Base-by-base conservation (phyloP, 2,113 vertebrate genomes). In the Zeus faber region DNA sequence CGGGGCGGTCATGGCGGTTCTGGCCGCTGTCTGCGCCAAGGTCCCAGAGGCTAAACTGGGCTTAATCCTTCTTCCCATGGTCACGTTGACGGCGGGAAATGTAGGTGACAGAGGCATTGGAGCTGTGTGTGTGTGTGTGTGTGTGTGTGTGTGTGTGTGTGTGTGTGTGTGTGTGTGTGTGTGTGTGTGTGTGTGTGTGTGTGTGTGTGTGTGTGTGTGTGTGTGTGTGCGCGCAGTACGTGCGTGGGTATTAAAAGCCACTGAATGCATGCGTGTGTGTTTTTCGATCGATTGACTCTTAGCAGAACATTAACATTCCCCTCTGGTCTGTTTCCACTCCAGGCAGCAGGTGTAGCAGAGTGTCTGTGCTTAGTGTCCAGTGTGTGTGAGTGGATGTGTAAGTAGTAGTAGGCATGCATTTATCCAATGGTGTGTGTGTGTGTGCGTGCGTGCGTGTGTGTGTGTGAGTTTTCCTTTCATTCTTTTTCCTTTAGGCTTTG, bases 51-150 rank as follows among this genome's bases (percentile, higher is more conserved):
- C 93, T 50, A 94, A 94, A 70, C 85, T 98, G 8, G 93, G 93
- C 70, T 91, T 99, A 69, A 89, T 99, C 77, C 93, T 99, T 75
- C 92, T 99, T 22, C 97, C 97, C 0, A 93, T 98, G 90, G 92
- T 95, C 88, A 95, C 95, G 29, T 98, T 98, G 86, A 93, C 91
- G 0, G 95, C 95, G 1, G 90, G 91, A 80, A 96, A 69, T 0
- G 97, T 99, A 84, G 92, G 95, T 90, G 33, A 37, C 5, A 37
- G 3, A 37, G 11, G n/a, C 31, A 33, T n/a, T 37, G 33, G 10
- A n/a, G 31, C 6, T 18, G 11, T 13, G 8, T 41, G 17, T 17
- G n/a, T 41, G 13, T 41, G 6, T 58, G 3, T 39, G 10, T 33
- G 10, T 31, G 1, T 37, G 31, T 39, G 18, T 33, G n/a, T 21